Conservation (phyloP, 2,113 vertebrate species). For the Solea solea region DNA sequence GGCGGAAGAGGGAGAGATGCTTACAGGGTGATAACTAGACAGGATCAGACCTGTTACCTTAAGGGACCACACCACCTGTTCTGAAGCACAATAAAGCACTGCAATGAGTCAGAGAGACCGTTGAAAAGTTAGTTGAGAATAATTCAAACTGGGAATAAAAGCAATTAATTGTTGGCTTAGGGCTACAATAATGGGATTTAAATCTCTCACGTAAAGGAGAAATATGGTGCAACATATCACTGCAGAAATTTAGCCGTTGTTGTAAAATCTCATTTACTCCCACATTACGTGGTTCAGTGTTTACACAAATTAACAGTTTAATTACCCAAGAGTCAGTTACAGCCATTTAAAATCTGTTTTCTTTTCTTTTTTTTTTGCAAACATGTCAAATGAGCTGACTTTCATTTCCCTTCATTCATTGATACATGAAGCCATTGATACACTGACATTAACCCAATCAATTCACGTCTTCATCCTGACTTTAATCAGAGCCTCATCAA, state of each 20-base stretch:
- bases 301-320: slow-evolving; percentile 43
- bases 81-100: background rate
- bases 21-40: no score
- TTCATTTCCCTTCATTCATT: slow-evolving; percentile 17
- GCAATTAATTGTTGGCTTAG: background rate
- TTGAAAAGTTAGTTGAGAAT: background rate
- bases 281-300: slow-evolving; percentile 50
- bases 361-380: background rate
- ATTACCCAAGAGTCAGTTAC: slow-evolving; percentile 59
- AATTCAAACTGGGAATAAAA: background rate
- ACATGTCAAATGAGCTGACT: slow-evolving; percentile 33
- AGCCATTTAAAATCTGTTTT: slow-evolving; percentile 41
- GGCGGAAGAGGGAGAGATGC: no score
- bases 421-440: no score
- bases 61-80: background rate
- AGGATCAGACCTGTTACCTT: background rate
- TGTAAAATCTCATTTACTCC: slow-evolving; percentile 57
- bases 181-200: background rate
- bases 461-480: no score
- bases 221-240: slow-evolving; percentile 1
- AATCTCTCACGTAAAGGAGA: slow-evolving; percentile 8
- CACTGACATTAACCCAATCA: no score
- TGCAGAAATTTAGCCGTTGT: slow-evolving; percentile 45
- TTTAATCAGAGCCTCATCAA: no score
- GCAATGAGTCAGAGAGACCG: background rate